Evolutionary conservation across 2,797 vertebrate species (phyloP).

Genomic region (Babyrousa celebensis): DNA sequence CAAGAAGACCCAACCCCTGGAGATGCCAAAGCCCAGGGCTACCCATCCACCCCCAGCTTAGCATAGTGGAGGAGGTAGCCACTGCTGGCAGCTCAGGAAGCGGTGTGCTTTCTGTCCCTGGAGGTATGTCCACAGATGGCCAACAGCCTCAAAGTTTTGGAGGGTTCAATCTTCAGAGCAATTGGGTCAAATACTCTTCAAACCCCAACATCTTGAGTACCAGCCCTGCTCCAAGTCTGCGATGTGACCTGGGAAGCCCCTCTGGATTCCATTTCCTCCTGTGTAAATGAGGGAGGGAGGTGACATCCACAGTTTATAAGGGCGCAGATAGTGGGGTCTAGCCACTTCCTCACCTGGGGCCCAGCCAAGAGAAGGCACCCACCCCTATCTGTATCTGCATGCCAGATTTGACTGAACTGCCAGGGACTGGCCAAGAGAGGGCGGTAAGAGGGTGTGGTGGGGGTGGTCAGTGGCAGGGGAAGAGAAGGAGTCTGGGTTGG

Average conservation of each 20-base stretch:
- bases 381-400: background rate
- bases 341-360: background rate
- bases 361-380: background rate
- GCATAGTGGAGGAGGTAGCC: background rate
- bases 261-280: conserved; percentile 23
- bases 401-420: background rate
- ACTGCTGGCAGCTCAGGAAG: background rate
- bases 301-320: background rate
- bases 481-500: background rate
- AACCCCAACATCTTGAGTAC: background rate
- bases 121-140: background rate
- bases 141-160: background rate
- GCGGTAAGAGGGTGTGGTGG: background rate
- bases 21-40: background rate
- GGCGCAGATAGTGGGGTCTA: background rate
- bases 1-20: conserved; percentile 34
- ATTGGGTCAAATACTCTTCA: background rate
- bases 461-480: background rate
- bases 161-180: conserved; percentile 18
- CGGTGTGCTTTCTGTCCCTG: background rate
- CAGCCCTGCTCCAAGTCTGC: background rate
- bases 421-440: conserved; percentile 1
- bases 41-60: background rate
- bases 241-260: conserved; percentile 28
- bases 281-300: background rate